Evolutionary conservation across 1,140 invertebrate genomes (phyloP).

Genomic region (Atta texana): DNA sequence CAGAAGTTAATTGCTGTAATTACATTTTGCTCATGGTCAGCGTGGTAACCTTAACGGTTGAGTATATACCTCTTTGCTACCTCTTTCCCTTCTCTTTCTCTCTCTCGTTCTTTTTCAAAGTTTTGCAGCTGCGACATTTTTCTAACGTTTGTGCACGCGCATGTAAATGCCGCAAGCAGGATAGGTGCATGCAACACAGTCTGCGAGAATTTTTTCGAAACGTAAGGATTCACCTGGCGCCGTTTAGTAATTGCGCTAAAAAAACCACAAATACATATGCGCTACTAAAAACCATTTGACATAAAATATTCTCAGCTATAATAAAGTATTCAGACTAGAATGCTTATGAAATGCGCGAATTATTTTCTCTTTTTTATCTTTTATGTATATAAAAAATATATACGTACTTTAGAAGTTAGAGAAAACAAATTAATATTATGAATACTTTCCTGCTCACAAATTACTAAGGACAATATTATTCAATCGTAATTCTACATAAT

Average conservation of each 20-base stretch:
- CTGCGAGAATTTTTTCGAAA: slow-evolving; percentile 68
- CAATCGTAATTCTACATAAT: too few species aligned
- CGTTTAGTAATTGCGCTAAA: slow-evolving; percentile 56
- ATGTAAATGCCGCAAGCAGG: neutral
- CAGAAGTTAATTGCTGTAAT: slow-evolving; percentile 20
- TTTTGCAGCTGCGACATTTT: slow-evolving; percentile 79
- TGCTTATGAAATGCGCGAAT: neutral
- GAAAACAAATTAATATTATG: neutral
- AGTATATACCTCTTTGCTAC: neutral
- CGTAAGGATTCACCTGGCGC: slow-evolving; percentile 73
- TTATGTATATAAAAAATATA: too few species aligned
- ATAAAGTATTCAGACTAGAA: neutral
- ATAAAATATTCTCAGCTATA: slow-evolving; percentile 3
- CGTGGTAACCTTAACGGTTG: neutral
- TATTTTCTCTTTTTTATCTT: neutral
- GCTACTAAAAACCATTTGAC: neutral
- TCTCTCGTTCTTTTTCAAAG: slow-evolving; percentile 11
- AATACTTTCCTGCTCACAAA: neutral
- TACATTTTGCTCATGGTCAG: slow-evolving; percentile 23
- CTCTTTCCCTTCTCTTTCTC: neutral
- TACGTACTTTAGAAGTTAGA: neutral
- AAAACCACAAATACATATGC: slow-evolving; percentile 26
- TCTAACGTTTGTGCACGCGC: slow-evolving; percentile 65
- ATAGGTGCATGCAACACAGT: slow-evolving; percentile 37
- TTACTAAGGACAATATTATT: too few species aligned